A percentile compares a stretch with the other conserved stretches of the same genome.
phyloP scores from a whole-genome alignment of 2,113 vertebrate genomes.

The Anhinga anhinga region DNA sequence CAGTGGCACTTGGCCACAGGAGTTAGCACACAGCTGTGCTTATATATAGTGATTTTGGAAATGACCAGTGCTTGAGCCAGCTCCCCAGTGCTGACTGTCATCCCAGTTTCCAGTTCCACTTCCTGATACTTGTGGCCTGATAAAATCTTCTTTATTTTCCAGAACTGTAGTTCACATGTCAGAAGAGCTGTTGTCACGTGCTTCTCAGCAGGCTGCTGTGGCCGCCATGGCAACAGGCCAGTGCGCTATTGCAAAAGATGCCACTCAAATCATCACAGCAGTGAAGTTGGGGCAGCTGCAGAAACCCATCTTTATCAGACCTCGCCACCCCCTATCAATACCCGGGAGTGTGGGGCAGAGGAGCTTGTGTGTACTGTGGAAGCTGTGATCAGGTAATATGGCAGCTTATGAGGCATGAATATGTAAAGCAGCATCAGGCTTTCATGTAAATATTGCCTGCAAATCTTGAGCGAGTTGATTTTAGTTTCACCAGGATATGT shows the following conservation, averaged over 20 bases:
- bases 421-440: neutral
- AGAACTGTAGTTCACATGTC: conserved; percentile 99
- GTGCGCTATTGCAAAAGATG: conserved; percentile 98
- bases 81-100: neutral
- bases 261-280: conserved; percentile 98
- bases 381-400: conserved; percentile 90
- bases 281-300: conserved; percentile 85
- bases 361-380: conserved; percentile 97
- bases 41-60: neutral
- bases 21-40: neutral
- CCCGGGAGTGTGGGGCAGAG: conserved; percentile 94
- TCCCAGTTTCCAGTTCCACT: neutral
- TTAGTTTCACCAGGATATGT: neutral
- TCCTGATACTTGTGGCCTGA: neutral
- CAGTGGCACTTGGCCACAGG: neutral
- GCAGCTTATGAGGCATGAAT: accelerated
- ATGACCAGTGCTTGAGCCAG: neutral
- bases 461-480: neutral
- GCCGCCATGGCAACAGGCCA: conserved; percentile 94
- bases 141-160: neutral
- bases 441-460: neutral
- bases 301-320: conserved; percentile 98
- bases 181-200: conserved; percentile 96
- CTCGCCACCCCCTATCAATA: conserved; percentile 97
- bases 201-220: conserved; percentile 98